Conservation (phyloP, 1,140 invertebrate species). For the Colletes latitarsis region DNA sequence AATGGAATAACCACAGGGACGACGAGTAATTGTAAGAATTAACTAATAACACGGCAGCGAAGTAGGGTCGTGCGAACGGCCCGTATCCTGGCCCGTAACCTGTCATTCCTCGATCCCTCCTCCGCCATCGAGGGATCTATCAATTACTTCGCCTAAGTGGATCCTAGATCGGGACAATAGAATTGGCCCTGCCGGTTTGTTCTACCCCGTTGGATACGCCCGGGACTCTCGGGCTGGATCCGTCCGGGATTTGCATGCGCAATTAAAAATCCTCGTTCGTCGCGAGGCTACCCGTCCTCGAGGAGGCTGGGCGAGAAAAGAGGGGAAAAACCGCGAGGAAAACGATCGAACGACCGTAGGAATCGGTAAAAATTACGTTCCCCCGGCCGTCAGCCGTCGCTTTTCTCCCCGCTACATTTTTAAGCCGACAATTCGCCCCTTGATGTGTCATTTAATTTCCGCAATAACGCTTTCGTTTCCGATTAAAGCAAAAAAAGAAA, state of each 20-base stretch:
- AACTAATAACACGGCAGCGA: slow-evolving; percentile 75
- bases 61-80: slow-evolving; percentile 74
- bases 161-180: slow-evolving; percentile 73
- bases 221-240: background rate
- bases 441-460: slow-evolving; percentile 78
- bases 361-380: slow-evolving; percentile 26
- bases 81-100: slow-evolving; percentile 69
- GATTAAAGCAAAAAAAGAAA: slow-evolving; percentile 70
- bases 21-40: slow-evolving; percentile 75
- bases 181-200: slow-evolving; percentile 63
- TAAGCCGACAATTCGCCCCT: slow-evolving; percentile 63
- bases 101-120: slow-evolving; percentile 73
- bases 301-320: background rate
- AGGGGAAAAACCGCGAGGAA: too few species aligned
- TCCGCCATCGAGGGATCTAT: slow-evolving; percentile 68
- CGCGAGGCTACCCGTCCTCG: background rate
- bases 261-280: slow-evolving; percentile 50
- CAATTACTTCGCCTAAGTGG: slow-evolving; percentile 73
- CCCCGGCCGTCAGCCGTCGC: slow-evolving; percentile 5
- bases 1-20: slow-evolving; percentile 75
- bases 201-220: slow-evolving; percentile 16
- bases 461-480: slow-evolving; percentile 79
- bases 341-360: background rate
- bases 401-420: slow-evolving; percentile 47
- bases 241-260: slow-evolving; percentile 60